Base-by-base conservation (phyloP, 2,888 invertebrate genomes). In the Oscheius onirici region DNA sequence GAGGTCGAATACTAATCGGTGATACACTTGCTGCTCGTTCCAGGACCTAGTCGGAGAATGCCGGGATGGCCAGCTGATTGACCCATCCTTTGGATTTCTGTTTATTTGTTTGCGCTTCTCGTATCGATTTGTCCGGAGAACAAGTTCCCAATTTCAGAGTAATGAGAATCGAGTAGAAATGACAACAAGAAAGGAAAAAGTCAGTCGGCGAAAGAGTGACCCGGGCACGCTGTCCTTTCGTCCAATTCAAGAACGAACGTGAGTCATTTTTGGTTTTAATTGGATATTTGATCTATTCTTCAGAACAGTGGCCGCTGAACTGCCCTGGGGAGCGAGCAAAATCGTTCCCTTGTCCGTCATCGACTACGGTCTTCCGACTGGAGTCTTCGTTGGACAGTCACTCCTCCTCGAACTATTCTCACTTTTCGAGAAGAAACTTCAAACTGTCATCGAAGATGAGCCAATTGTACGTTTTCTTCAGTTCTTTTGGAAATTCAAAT, bases 361-460 rank as follows among this genome's bases (percentile, higher is more conserved):
- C 28, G 84, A 86, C 54, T 78, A 79, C 34, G 79, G 74, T 41
- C 78, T 81, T 22, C 55, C 78, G 34, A 81, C 83, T 15, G 97
- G 97, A 13, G 96, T 97, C 89, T 97, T 93, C 89, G 95, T 97
- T 0, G 95, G 97, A 92, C 91, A 95, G 73, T 93, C 94, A 54
- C 91, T 99, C 1, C 96, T 99, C 88, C 92, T 94, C 0, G 97
- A 99, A 89, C 97, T 97, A 87, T 95, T 96, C 0, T 91, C 93
- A 1, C 93, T 95, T 85, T 95, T 95, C 0, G 97, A 97, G 87
- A 93, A 93, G 88, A 97, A 97, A 90, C 95, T 99, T 89, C 95
- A 96, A 87, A 91, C 92, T 69, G 95, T 97, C 0, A 93, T 97
- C 92, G 91, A 93, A 67, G 97, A 97, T 88, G 97, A 97, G 88